Evolutionary conservation across 1,140 invertebrate species (phyloP).

Genomic region (Eriocheir sinensis): DNA sequence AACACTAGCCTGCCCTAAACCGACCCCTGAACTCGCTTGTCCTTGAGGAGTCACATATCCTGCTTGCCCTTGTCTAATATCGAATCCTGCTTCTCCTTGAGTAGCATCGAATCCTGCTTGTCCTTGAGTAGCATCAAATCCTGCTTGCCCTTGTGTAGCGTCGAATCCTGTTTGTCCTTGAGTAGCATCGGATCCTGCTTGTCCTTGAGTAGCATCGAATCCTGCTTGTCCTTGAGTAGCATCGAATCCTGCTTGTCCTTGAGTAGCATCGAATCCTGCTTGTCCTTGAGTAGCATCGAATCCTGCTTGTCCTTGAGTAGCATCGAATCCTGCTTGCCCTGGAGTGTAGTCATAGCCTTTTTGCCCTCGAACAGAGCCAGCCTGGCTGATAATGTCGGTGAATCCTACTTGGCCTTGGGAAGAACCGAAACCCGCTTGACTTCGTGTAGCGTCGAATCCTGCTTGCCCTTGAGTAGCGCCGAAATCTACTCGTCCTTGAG

Average conservation of each 20-base stretch:
- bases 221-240: constrained; percentile 32
- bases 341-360: background rate
- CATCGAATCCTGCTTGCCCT: background rate
- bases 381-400: too few species aligned
- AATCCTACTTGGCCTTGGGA: constrained; percentile 28
- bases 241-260: constrained; percentile 20
- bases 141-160: constrained; percentile 10
- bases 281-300: background rate
- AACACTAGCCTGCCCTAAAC: background rate
- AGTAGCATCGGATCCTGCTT: background rate
- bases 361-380: too few species aligned
- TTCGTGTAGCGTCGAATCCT: background rate
- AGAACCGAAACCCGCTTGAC: background rate
- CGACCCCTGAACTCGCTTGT: background rate
- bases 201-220: background rate
- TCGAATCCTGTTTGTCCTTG: background rate
- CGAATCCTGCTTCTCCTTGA: constrained; percentile 24
- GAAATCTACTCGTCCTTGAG: background rate
- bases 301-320: background rate
- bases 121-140: background rate
- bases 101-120: background rate
- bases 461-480: constrained; percentile 30
- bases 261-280: background rate
- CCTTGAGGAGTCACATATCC: background rate
- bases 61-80: background rate